Conservation (phyloP, 2,797 vertebrate genomes). For the Corythornis leucogaster region DNA sequence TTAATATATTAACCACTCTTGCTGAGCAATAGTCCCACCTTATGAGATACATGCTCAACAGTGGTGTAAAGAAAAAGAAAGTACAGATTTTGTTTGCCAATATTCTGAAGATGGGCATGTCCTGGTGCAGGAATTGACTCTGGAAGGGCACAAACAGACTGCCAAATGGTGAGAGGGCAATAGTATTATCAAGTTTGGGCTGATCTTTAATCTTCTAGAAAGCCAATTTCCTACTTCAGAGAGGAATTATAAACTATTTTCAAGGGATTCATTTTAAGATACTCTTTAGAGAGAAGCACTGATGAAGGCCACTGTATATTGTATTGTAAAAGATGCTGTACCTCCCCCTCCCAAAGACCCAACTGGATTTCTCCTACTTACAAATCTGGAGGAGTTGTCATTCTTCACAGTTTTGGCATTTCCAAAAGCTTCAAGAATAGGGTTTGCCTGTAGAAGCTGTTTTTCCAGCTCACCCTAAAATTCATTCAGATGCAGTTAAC, state of each 20-base stretch:
- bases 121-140: not conserved
- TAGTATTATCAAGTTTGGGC: not conserved
- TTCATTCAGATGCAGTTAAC: constrained; percentile 65
- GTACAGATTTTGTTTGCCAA: not conserved
- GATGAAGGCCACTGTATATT: not conserved
- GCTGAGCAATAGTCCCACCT: not conserved
- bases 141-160: not conserved
- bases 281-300: not conserved
- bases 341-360: not conserved
- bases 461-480: constrained; percentile 98
- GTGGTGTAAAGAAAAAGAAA: not conserved
- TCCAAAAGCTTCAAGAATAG: constrained; percentile 96
- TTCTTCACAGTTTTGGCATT: constrained; percentile 99
- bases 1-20: not conserved
- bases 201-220: not conserved
- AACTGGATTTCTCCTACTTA: constrained; percentile 81
- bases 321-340: not conserved
- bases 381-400: constrained; percentile 97
- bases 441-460: constrained; percentile 97
- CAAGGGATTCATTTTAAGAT: not conserved
- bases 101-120: not conserved
- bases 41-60: not conserved
- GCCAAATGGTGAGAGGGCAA: not conserved
- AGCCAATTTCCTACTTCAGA: not conserved
- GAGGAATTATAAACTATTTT: not conserved